phyloP scores from a whole-genome alignment of 2,113 vertebrate species.

The Condylura cristata region DNA sequence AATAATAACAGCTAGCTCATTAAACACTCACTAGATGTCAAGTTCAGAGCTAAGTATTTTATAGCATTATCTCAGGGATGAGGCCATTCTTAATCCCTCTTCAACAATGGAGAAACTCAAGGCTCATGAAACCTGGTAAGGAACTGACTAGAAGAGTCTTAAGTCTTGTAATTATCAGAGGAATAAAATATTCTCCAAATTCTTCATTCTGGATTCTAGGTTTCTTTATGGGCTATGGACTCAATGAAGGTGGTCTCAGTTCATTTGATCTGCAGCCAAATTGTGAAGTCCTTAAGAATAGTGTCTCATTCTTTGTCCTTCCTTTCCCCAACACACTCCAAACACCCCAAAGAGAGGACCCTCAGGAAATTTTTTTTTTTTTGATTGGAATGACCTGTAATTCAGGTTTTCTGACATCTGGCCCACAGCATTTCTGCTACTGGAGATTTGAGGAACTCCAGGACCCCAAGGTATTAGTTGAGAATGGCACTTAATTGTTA shows the following conservation, averaged over 20 bases:
- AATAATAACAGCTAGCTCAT: neutral
- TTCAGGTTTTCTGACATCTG: neutral
- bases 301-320: neutral
- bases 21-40: neutral
- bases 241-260: neutral
- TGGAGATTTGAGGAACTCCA: neutral
- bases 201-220: neutral
- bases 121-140: neutral
- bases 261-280: neutral
- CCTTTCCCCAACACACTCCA: neutral
- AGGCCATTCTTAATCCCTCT: conserved; percentile 19
- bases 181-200: neutral
- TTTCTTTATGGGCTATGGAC: neutral
- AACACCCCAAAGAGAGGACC: neutral
- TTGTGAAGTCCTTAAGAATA: neutral
- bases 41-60: neutral
- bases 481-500: conserved; percentile 12
- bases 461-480: neutral
- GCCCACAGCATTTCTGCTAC: neutral
- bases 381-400: neutral
- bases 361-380: neutral
- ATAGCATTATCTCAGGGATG: neutral
- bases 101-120: conserved; percentile 6
- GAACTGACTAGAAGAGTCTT: neutral
- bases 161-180: neutral